Evolutionary conservation across 2,113 vertebrate genomes (phyloP), one percentile per base, ranked within the genome.

Genomic region (Indicator maculatus): DNA sequence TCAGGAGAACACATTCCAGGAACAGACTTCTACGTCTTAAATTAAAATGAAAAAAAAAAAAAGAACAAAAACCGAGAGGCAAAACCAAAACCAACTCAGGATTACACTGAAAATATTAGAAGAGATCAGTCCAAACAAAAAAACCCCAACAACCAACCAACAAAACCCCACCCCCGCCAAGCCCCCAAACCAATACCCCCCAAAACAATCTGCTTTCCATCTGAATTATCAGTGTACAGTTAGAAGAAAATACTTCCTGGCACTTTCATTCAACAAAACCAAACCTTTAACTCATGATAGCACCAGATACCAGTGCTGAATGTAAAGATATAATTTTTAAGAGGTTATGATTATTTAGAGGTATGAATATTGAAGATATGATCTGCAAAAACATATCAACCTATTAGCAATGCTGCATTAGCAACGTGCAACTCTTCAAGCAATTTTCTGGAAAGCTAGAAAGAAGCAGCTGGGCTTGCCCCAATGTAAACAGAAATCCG

Each of bases 381-480:
- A 31, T 80, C 56, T 41, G 28, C 31, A 88, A 80, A 89, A 85
- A 36, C 20, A 3, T 6, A 67, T 6, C 30, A 65, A 44, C 20
- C 21, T 77, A 11, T 65, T 80, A 63, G 85, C 55, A 76, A 59
- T 0, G 56, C 27, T 3, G 19, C 12, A 36, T 73, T 52, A 73
- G 56, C n/a, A 66, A 83, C 0, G 2, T 0, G 1, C 20, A 86
- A 64, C 36, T 93, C 88, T 83, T 45, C 67, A 80, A 63, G 88
- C 41, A 71, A 20, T 86, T 86, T 90, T 65, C 83, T 83, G 75
- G 56, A 91, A 95, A 86, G 41, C 52, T 27, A 82, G 44, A 73
- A 77, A 59, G 69, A 23, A 94, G 86, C 76, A 95, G 71, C 67
- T 93, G 78, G 66, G 63, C 44, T 85, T 83, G 69, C 28, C 76